phyloP scores from a whole-genome alignment of 2,888 invertebrate species.

The Nymphalis urticae region DNA sequence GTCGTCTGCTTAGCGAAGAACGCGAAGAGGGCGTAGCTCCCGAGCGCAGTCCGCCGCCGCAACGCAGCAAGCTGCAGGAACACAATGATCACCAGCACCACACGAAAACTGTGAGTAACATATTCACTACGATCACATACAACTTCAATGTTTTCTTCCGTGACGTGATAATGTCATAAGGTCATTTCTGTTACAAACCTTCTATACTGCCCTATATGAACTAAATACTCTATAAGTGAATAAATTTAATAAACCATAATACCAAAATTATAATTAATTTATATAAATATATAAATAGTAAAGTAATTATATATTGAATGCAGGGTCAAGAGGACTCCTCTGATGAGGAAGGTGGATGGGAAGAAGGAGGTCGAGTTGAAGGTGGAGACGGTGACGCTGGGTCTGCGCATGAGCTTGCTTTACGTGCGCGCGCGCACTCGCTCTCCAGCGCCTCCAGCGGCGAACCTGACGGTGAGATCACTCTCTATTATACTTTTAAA shows the following conservation, averaged over 20 bases:
- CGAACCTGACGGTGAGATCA: constrained; percentile 61
- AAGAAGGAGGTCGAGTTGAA: constrained; percentile 64
- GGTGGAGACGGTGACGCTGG: constrained; percentile 59
- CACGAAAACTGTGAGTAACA: constrained; percentile 53
- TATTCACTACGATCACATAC: too few relatives aligned
- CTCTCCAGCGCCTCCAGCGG: constrained; percentile 73
- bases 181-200: background rate
- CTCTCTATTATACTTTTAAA: too few relatives aligned
- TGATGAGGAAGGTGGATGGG: constrained; percentile 81
- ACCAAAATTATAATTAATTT: background rate
- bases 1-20: constrained; percentile 90
- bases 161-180: background rate
- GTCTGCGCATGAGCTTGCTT: constrained; percentile 51
- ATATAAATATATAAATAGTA: too few relatives aligned
- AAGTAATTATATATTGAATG: constrained; percentile 38
- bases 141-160: background rate
- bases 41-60: constrained; percentile 63
- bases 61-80: constrained; percentile 43
- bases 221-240: background rate
- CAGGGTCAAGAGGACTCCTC: constrained; percentile 68
- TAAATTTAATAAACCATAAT: too few relatives aligned
- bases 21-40: constrained; percentile 53
- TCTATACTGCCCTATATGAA: background rate
- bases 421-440: constrained; percentile 65
- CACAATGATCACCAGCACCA: constrained; percentile 45